Base-by-base conservation (phyloP, 2,113 vertebrate genomes). In the Pyrgilauda ruficollis region DNA sequence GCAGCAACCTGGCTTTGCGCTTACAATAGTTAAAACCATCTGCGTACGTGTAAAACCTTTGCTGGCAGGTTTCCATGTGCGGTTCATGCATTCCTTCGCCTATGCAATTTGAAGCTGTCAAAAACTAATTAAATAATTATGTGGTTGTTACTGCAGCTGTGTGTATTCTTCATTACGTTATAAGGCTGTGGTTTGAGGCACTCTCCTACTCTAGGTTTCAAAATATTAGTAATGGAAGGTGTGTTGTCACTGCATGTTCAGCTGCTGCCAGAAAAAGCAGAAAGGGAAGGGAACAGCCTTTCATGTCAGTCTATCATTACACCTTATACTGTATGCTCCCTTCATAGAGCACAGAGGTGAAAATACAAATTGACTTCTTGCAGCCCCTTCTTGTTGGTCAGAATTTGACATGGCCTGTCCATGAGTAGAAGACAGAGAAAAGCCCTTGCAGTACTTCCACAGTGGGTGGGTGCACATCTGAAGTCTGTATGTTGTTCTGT, bases 51-150 rank as follows among this genome's bases (percentile, higher is more conserved):
- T 95, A 94, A 97, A 97, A 96, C 81, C 93, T 93, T 91, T 95
- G 53, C 81, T 96, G 97, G 94, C 96, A 77, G 27, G 27, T 81
- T 94, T 96, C 95, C 96, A 93, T 41, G 55, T 95, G 92, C 2
- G 77, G 72, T 90, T 97, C 95, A 90, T 90, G 85, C 92, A 97
- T 98, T 97, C 96, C 95, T 96, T 91, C 1, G 44, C 91, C 91
- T 94, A 79, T 95, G 94, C 91, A 97, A 97, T 97, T 95, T 93
- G 89, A 97, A 97, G 92, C 95, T 97, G 97, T 98, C 96, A 97
- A 97, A 97, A 98, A 97, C 97, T 97, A 98, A 98, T 97, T 97
- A 97, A 97, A 97, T 97, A 97, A 98, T 98, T 97, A 96, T 76
- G 94, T 93, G 94, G 96, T 97, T 96, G 97, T 97, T 97, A 93